Base-by-base conservation (phyloP, 2,797 vertebrate genomes). In the Merluccius polli region DNA sequence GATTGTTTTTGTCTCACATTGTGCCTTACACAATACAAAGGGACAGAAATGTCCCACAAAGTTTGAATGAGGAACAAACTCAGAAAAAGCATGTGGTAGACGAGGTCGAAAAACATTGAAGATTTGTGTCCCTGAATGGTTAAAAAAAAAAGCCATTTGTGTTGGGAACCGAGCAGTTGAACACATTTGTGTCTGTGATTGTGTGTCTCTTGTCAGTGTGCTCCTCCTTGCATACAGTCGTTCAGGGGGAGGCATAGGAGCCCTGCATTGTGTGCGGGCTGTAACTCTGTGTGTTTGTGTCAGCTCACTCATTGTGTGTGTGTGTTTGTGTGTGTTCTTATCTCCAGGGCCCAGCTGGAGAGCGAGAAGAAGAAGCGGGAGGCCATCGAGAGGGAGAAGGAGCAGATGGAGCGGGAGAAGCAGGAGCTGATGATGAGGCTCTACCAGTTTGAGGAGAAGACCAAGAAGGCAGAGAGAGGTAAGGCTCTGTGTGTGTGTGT, bases 381-480 rank as follows among this genome's bases (percentile, higher is more conserved):
- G 83, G 93, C 88, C 0, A 94, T 98, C 0, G 97, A 98, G 89
- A 91, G 79, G 8, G 96, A 98, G 84, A 98, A 96, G 78, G 96
- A 97, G 70, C 94, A 95, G 92, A 95, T 98, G 95, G 89, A 97
- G 89, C 91, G 77, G 41, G 97, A 98, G 88, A 98, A 98, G 90
- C 93, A 96, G 79, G 94, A 97, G 29, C 92, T 98, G 82, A 93
- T 96, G 94, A 81, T 94, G 83, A 94, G 93, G 82, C 94, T 98
- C 48, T 95, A 94, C 79, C 94, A 96, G 79, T 97, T 94, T 1
- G 95, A 98, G 86, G 92, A 96, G 92, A 95, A 98, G 89, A 98
- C 96, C 85, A 96, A 93, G 91, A 96, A 92, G 85, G 95, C 95
- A 1, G 96, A 98, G 90, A 96, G 90, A 94, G 97, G 97, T 98